Percentiles rank a stretch among this genome's conserved stretches.
Evolutionary conservation across 1,140 invertebrate genomes (phyloP).

Genomic region (Hirudo medicinalis): DNA sequence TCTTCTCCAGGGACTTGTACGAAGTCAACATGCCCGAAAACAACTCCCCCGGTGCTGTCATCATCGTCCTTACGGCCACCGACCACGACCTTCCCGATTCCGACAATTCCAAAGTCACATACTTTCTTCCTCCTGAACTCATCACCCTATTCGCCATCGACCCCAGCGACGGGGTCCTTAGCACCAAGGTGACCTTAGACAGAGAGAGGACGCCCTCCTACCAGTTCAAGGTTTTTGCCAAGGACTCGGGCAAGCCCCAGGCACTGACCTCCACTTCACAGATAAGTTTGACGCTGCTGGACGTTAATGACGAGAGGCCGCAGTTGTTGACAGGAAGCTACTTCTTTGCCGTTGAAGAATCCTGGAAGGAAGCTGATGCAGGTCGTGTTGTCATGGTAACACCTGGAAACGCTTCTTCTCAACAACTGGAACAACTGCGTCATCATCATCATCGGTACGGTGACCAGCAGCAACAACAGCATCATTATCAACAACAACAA

Average conservation of each 20-base stretch:
- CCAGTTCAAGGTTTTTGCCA: constrained; percentile 3
- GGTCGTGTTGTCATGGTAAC: no score
- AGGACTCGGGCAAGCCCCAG: background rate
- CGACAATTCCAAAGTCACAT: constrained; percentile 38
- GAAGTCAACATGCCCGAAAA: constrained; percentile 36
- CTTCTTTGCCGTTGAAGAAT: no score
- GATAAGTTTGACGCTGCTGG: constrained; percentile 2
- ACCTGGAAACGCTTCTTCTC: no score
- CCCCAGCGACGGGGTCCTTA: constrained; percentile 67
- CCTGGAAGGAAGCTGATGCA: no score
- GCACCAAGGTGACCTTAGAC: constrained; percentile 71
- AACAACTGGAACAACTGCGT: no score
- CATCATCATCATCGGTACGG: no score
- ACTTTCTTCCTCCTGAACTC: constrained; percentile 46
- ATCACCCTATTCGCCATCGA: constrained; percentile 60
- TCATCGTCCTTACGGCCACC: constrained; percentile 26
- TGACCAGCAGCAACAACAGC: background rate
- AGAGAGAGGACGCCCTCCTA: constrained; percentile 45
- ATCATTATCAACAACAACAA: background rate
- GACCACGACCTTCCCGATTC: constrained; percentile 35
- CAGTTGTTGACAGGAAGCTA: background rate
- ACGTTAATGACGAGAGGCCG: constrained; percentile 15
- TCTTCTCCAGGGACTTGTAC: constrained; percentile 62
- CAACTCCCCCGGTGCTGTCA: constrained; percentile 13
- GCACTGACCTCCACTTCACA: background rate